A percentile compares a stretch with the other conserved stretches of the same genome.
Evolutionary conservation across 2,113 vertebrate genomes (phyloP).

Genomic region (Rutilus rutilus): DNA sequence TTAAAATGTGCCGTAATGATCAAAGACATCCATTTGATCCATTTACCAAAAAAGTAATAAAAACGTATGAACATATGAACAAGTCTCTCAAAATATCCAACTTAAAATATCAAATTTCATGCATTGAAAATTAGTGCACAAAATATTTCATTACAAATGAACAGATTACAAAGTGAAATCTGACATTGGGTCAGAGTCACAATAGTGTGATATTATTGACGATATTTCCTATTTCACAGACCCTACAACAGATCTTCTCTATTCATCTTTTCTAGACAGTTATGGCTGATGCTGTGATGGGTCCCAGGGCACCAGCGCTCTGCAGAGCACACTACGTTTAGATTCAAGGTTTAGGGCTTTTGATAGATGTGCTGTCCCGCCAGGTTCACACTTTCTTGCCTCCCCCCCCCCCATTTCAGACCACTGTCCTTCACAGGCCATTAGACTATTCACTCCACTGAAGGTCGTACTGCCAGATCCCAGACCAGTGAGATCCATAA

Average conservation of each 20-base stretch:
- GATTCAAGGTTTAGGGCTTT: conserved; percentile 50
- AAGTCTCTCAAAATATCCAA: background rate
- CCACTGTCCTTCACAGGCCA: conserved; percentile 56
- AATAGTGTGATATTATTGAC: background rate
- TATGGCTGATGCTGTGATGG: conserved; percentile 20
- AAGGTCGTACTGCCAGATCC: conserved; percentile 51
- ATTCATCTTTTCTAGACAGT: conserved; percentile 22
- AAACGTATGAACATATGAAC: too few species aligned
- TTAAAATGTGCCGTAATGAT: too few species aligned
- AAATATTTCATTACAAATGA: background rate
- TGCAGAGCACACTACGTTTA: conserved; percentile 19
- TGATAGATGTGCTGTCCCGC: conserved; percentile 43
- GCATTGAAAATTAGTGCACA: background rate
- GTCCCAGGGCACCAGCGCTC: background rate
- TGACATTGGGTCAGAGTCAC: background rate
- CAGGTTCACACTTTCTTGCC: conserved; percentile 47
- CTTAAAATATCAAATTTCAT: background rate
- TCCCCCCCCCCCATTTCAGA: conserved; percentile 44
- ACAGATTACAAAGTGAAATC: background rate
- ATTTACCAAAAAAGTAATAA: too few species aligned
- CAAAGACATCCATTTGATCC: too few species aligned
- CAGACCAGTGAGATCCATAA: conserved; percentile 46
- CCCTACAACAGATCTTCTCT: conserved; percentile 10
- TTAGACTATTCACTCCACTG: conserved; percentile 51
- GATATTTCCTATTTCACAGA: conserved; percentile 1